These are phyloP conservation scores for Dorcus hopei DNA, from an alignment of 2,888 invertebrate genomes.

Conservation along the genomic window DNA sequence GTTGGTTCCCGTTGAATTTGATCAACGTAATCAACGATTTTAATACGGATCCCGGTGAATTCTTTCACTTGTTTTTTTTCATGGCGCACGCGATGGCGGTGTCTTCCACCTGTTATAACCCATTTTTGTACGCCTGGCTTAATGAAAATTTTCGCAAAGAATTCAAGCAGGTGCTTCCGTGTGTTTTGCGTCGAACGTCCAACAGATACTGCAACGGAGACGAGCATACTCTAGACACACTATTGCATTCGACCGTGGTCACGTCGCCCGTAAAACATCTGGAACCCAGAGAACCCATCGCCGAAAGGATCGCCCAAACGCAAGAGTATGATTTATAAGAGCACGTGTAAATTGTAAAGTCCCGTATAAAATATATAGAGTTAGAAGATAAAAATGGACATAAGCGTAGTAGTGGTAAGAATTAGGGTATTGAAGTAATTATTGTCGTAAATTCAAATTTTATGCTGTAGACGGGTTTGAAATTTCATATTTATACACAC, in stretches of 20 bases:
- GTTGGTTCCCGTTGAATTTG: constrained; percentile 82
- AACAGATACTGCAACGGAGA: constrained; percentile 37
- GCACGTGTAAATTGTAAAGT: constrained; percentile 1
- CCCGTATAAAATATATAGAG: constrained; percentile 4
- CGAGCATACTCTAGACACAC: constrained; percentile 40
- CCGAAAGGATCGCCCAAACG: constrained; percentile 35
- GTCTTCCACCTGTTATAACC: constrained; percentile 96
- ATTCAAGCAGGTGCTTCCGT: constrained; percentile 75
- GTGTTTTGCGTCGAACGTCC: constrained; percentile 46
- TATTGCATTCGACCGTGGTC: constrained; percentile 37
- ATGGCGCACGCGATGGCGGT: constrained; percentile 86
- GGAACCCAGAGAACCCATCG: constrained; percentile 41
- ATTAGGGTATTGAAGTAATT: not conserved
- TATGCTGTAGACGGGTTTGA: no score
- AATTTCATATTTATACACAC: no score
- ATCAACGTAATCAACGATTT: constrained; percentile 76
- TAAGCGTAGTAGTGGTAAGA: constrained; percentile 15
- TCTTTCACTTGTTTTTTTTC: constrained; percentile 76
- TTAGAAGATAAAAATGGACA: constrained; percentile 6
- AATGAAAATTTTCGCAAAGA: constrained; percentile 95
- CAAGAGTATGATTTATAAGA: constrained; percentile 37
- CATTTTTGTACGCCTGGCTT: constrained; percentile 95
- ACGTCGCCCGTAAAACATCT: constrained; percentile 38
- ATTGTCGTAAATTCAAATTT: no score
- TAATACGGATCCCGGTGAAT: constrained; percentile 58